Base-by-base conservation (phyloP, 1,140 invertebrate species). In the Drosophila baimaii region DNA sequence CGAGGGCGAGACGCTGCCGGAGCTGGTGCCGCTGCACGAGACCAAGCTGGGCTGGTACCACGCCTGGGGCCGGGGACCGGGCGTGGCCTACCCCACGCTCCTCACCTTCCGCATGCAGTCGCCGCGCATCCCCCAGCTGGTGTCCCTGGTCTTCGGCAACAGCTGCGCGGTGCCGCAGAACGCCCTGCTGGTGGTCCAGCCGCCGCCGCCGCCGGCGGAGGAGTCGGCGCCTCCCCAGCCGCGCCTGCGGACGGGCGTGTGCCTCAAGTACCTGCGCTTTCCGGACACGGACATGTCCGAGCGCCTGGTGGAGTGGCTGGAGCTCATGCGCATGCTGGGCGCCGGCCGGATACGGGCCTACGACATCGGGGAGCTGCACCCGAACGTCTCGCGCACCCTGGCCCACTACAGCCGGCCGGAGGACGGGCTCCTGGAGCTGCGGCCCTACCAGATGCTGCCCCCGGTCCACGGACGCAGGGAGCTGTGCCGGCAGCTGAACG, bases 331-430 rank as follows among this genome's bases (percentile, higher is more conserved):
- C 13, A 92, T 97, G 8, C 93, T 99, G 2, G 98, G 98, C 4
- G 98, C 97, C 0, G 95, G 97, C 80, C 97, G 97, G 85, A 95
- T 99, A 27, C 97, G 96, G 81, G 95, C 98, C 78, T 99, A 98
- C 88, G 95, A 98, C 72, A 93, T 98, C 1, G 81, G 66, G 0
- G 31, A 49, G 0, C 12, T 88, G 41, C 19, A 47, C 17, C 21
- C 65, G 2, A 68, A 57, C 2, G 55, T 74, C 1, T 21, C 31
- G 1, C 46, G 61, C 1, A 96, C 88, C 0, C 91, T 98, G 33
- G 92, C 95, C 3, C 94, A 98, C 90, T 98, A 98, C 90, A 19
- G 19, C 2, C 13, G 19, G 1, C 92, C 95, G 59, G 90, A 93
- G 10, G 91, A 94, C 31, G 96, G 96, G 10, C 93, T 94, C 47